Evolutionary conservation across 35 echinoderm and acorn worm genomes (phyloP).

Genomic region (Eucidaris tribuloides): DNA sequence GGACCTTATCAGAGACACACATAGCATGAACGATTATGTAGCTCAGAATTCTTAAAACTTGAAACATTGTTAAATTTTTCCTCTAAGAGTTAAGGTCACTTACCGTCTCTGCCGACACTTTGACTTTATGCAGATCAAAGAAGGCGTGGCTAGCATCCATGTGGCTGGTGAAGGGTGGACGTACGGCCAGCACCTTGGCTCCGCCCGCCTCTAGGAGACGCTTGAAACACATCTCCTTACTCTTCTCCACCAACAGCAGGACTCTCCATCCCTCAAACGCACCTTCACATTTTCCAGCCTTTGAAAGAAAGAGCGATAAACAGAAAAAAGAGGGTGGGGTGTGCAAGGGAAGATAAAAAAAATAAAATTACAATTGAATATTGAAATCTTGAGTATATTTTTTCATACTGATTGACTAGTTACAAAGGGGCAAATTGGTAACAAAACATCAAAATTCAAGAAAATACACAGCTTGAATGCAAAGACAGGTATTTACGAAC

Average conservation of each 20-base stretch:
- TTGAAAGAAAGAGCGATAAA: background rate
- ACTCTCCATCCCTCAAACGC: conserved; percentile 89
- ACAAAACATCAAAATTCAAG: too few relatives aligned
- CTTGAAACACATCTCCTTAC: conserved; percentile 79
- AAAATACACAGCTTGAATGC: too few relatives aligned
- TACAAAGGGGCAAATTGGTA: too few relatives aligned
- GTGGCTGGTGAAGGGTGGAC: conserved; percentile 53
- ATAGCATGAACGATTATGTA: too few relatives aligned
- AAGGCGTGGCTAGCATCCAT: conserved; percentile 75
- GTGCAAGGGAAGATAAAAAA: background rate
- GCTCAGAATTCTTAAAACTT: too few relatives aligned
- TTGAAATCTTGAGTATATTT: background rate
- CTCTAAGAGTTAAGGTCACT: too few relatives aligned
- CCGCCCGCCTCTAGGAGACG: conserved; percentile 81
- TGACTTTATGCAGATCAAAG: conserved; percentile 62
- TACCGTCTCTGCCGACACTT: conserved; percentile 43
- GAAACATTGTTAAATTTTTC: too few relatives aligned
- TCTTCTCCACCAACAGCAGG: conserved; percentile 65
- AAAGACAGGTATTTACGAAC: too few relatives aligned
- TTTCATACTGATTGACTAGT: too few relatives aligned
- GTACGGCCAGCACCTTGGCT: conserved; percentile 55
- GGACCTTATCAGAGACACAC: too few relatives aligned
- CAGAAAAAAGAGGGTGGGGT: background rate
- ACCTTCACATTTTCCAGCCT: conserved; percentile 7
- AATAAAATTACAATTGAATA: background rate